Percentiles rank a stretch among this genome's conserved stretches.
Conservation (phyloP, 2,113 vertebrate species). For the Myodes glareolus region DNA sequence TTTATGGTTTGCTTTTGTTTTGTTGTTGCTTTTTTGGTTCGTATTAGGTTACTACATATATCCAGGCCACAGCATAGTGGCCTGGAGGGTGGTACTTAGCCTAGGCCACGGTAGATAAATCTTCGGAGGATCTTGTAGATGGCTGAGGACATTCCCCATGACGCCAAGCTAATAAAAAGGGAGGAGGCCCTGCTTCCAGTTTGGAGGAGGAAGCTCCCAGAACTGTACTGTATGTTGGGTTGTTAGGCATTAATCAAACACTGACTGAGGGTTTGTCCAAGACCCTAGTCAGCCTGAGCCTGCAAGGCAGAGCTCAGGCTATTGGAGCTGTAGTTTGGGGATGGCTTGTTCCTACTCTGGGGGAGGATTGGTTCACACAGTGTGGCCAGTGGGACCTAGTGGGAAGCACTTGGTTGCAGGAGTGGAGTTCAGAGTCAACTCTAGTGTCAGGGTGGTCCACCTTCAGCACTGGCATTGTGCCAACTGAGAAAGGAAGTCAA, state of each 20-base stretch:
- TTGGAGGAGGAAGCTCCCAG: not conserved
- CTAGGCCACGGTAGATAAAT: not conserved
- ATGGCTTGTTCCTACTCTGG: not conserved
- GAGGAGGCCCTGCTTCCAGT: rapidly evolving
- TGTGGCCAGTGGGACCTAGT: not conserved
- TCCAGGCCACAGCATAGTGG: not conserved
- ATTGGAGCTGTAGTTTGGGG: not conserved
- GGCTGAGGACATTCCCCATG: not conserved
- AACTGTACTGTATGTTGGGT: not conserved
- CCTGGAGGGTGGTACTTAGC: not conserved
- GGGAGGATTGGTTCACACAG: not conserved
- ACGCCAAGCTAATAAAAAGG: not conserved
- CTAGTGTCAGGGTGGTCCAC: not conserved
- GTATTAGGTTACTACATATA: not conserved
- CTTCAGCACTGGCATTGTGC: too few species aligned
- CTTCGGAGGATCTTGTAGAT: not conserved
- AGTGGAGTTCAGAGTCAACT: not conserved
- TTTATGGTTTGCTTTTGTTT: not conserved
- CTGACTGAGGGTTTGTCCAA: not conserved
- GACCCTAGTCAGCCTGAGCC: not conserved
- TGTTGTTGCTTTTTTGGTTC: not conserved
- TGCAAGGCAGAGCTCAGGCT: not conserved
- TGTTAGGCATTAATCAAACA: not conserved
- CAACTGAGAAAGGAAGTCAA: not conserved
- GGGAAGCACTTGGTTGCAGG: not conserved